Percentiles rank a stretch among this genome's conserved stretches.
Conservation (phyloP, 1,140 invertebrate species). For the Cydia amplana region DNA sequence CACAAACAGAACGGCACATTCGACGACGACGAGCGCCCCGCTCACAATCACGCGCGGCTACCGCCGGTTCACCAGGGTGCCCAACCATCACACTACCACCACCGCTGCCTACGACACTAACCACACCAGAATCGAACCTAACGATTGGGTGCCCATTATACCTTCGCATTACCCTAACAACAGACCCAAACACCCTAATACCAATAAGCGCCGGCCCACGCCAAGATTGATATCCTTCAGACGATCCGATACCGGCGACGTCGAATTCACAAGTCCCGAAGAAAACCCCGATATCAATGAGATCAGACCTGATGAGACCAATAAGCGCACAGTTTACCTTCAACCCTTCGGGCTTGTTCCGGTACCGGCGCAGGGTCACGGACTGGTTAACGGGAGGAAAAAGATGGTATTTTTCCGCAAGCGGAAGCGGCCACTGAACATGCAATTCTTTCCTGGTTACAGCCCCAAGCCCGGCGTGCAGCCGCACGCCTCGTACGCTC, state of each 20-base stretch:
- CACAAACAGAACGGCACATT: conserved; percentile 37
- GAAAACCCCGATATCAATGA: background rate
- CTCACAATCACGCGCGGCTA: conserved; percentile 51
- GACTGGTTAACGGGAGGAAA: conserved; percentile 47
- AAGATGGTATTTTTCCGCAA: conserved; percentile 63
- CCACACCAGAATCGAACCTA: conserved; percentile 48
- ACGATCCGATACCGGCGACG: conserved; percentile 8
- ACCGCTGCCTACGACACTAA: conserved; percentile 43
- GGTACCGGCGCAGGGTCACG: conserved; percentile 44
- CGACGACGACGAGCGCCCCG: conserved; percentile 34
- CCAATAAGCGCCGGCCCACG: background rate
- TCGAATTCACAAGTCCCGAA: conserved; percentile 33
- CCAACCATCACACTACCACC: conserved; percentile 52
- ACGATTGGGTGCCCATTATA: conserved; percentile 68
- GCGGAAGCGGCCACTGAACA: conserved; percentile 51
- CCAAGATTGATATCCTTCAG: background rate
- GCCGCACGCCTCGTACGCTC: conserved; percentile 37
- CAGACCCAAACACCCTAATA: conserved; percentile 36
- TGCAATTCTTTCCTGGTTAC: conserved; percentile 51
- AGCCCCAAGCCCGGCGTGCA: conserved; percentile 41
- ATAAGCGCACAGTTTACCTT: conserved; percentile 36
- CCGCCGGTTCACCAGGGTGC: conserved; percentile 55
- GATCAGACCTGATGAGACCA: background rate
- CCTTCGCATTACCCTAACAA: conserved; percentile 55
- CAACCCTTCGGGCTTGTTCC: conserved; percentile 67